These are phyloP conservation scores for Ceratothoa steindachneri DNA, from an alignment of 2,888 invertebrate genomes.

Conservation along the genomic window DNA sequence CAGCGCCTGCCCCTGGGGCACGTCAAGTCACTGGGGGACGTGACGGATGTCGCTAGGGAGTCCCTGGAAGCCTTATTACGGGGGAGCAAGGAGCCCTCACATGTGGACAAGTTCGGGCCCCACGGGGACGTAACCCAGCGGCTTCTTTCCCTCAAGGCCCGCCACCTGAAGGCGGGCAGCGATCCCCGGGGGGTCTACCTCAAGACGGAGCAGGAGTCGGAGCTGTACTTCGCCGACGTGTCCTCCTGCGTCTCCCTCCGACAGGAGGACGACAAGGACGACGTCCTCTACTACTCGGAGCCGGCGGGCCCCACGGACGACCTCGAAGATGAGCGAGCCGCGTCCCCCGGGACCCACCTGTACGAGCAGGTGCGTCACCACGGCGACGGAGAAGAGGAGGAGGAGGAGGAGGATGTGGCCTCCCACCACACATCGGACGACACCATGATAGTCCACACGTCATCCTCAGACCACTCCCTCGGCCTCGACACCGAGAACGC, in stretches of 20 bases:
- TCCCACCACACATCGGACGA: slow-evolving; percentile 47
- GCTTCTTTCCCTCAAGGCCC: slow-evolving; percentile 14
- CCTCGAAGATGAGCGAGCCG: neutral
- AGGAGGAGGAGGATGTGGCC: slow-evolving; percentile 35
- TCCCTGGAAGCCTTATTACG: slow-evolving; percentile 41
- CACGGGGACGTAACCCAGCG: slow-evolving; percentile 22
- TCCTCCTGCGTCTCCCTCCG: slow-evolving; percentile 45
- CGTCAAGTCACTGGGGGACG: slow-evolving; percentile 44
- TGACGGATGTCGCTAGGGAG: slow-evolving; percentile 39
- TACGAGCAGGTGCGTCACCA: slow-evolving; percentile 39
- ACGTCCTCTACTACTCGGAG: slow-evolving; percentile 44
- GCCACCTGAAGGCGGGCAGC: slow-evolving; percentile 43
- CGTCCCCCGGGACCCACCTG: slow-evolving; percentile 24
- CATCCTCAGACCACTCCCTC: slow-evolving; percentile 42
- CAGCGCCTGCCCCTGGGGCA: slow-evolving; percentile 40
- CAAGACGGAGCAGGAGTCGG: slow-evolving; percentile 44
- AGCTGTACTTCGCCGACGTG: slow-evolving; percentile 46
- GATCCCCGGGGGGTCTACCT: slow-evolving; percentile 43
- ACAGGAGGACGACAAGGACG: slow-evolving; percentile 34
- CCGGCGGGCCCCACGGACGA: slow-evolving; percentile 38
- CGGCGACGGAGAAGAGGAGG: slow-evolving; percentile 21
- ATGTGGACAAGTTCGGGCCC: slow-evolving; percentile 35
- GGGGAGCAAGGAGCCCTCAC: slow-evolving; percentile 42
- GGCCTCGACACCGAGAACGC: slow-evolving; percentile 41
- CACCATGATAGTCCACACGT: slow-evolving; percentile 47